Evolutionary conservation across 2,113 vertebrate genomes (phyloP), one percentile per base, ranked within the genome.

Genomic region (Ailurus styani): DNA sequence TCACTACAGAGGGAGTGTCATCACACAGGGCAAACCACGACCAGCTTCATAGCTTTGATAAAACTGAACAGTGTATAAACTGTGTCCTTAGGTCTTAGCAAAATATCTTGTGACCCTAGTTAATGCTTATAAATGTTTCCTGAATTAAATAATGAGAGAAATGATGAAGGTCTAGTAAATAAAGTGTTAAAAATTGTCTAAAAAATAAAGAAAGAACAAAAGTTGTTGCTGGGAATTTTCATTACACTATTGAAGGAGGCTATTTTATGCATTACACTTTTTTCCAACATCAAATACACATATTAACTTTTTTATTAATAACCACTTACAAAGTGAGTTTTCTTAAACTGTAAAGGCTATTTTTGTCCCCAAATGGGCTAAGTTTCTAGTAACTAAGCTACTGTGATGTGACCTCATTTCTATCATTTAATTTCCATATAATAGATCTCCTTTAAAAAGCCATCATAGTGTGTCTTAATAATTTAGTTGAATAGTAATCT

Each of bases 61-160:
- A 90, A 95, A 92, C 87, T 52, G 27, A 73, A 52, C 3, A 86
- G 11, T n/a, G 10, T 1, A 68, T 1, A 87, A 83, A 72, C 7
- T 79, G n/a, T 64, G 10, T n/a, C 40, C 55, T 55, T 7, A 27
- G 25, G 18, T 75, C 40, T 54, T 20, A 77, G 6, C 6, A 87
- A 77, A 79, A 1, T n/a, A 4, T 52, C 34, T 75, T 29, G 7
- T 68, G 15, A 90, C 25, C 10, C 12, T 68, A 25, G 21, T 45
- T 79, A 81, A 11, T 75, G 37, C 29, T 90, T 88, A 78, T 50
- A 93, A 72, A 64, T 89, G 11, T 68, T 45, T 90, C 27, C 40
- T 75, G 37, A 90, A 79, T 68, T 90, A 90, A 90, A 97, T 68
- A 52, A 42, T 47, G 12, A 81, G 40, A 20, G 75, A 90, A 96